Base-by-base conservation (phyloP, 2,113 vertebrate genomes). In the Haliaeetus leucogaster region DNA sequence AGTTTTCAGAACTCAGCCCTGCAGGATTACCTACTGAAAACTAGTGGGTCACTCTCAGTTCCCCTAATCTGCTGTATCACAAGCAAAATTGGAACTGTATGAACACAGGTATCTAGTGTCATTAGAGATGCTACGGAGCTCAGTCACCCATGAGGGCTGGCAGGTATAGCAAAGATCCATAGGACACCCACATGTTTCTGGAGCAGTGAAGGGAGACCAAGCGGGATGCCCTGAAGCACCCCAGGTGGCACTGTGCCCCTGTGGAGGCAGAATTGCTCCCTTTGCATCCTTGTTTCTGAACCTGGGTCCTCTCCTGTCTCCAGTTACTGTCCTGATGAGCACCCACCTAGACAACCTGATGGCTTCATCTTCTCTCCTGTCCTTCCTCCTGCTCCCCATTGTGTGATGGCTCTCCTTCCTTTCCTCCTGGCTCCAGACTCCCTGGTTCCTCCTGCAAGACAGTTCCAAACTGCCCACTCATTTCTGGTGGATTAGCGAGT, bases 361-460 rank as follows among this genome's bases (percentile, higher is more conserved):
- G 22, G 47, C 29, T 86, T 12, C n/a, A 1, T 50, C 27, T 86
- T 67, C 32, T 47, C 30, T 80, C 13, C 34, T 81, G 23, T 40
- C 26, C 34, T 89, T 45, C 22, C 5, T 81, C 19, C 29, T 38
- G 1, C n/a, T 79, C 25, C 55, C 32, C 1, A 0, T 10, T 2
- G 1, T 1, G 3, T 9, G 11, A 65, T 42, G 45, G 7, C 32
- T 55, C 29, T 89, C 13, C 10, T 10, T 72, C 17, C 36, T 68
- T 91, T 76, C 26, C 25, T 94, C 8, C 47, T 80, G 42, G 14
- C 52, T 89, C 36, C 50, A 66, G 34, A 42, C 19, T 62, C 30
- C 30, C 34, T 74, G 20, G 5, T 43, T 74, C 19, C 25, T 80
- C 40, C 68, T n/a, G 26, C 25, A 73, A 93, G 11, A 43, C 5